These are phyloP conservation scores for Anoplolepis gracilipes DNA, from an alignment of 1,140 invertebrate genomes.

Conservation along the genomic window DNA sequence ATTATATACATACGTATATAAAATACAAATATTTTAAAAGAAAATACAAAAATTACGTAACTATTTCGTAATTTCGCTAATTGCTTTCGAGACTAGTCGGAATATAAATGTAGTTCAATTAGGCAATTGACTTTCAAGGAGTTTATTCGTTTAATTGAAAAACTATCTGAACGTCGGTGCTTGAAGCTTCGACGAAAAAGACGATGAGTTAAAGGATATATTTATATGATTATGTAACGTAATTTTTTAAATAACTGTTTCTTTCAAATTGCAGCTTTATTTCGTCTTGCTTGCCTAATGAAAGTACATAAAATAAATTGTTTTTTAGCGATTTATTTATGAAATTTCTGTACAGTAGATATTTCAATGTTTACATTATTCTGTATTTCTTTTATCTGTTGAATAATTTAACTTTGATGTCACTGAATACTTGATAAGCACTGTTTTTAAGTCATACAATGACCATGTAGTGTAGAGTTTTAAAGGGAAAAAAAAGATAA, in stretches of 20 bases:
- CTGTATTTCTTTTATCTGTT: slow-evolving; percentile 2
- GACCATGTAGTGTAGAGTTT: background rate
- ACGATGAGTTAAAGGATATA: slow-evolving; percentile 9
- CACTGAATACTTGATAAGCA: background rate
- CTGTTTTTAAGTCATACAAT: background rate
- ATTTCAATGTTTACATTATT: slow-evolving; percentile 3
- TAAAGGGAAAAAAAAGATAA: background rate
- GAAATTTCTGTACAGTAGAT: background rate
- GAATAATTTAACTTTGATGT: slow-evolving; percentile 28
- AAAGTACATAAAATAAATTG: slow-evolving; percentile 10
- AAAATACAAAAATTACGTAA: background rate
- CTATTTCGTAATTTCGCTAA: background rate
- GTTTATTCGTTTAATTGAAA: slow-evolving; percentile 48
- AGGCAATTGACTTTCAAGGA: slow-evolving; percentile 42
- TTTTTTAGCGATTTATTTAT: background rate
- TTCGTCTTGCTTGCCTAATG: slow-evolving; percentile 37
- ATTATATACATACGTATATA: background rate
- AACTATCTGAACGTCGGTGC: background rate
- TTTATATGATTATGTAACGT: slow-evolving; percentile 4
- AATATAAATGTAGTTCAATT: slow-evolving; percentile 36
- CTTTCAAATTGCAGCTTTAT: background rate
- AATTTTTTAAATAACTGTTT: slow-evolving; percentile 19
- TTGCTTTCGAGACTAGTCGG: background rate
- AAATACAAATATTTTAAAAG: background rate
- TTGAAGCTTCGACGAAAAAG: background rate